These are phyloP conservation scores for Ariolimax columbianus DNA, from an alignment of 2,888 invertebrate species.

Conservation along the genomic window DNA sequence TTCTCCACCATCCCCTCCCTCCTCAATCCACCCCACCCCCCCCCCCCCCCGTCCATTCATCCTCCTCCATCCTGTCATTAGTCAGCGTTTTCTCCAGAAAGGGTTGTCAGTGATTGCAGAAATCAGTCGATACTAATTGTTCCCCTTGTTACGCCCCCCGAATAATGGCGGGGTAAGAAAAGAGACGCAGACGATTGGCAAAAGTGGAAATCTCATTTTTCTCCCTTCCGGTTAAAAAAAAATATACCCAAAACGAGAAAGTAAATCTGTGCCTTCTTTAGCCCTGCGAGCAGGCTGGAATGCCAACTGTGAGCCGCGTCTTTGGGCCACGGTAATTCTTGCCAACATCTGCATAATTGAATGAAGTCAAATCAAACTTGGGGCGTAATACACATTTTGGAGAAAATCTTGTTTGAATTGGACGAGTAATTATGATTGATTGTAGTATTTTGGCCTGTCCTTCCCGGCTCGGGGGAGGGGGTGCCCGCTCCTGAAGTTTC, in stretches of 20 bases:
- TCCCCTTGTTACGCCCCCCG: not conserved
- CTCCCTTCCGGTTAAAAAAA: not conserved
- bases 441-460: conserved; percentile 56
- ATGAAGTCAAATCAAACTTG: conserved; percentile 56
- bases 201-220: conserved; percentile 13
- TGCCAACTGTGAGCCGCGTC: conserved; percentile 47
- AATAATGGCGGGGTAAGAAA: conserved; percentile 12
- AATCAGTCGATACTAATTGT: conserved; percentile 37
- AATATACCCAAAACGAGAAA: conserved; percentile 1
- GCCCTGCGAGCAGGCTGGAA: conserved; percentile 28
- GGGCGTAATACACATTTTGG: conserved; percentile 56
- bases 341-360: conserved; percentile 58
- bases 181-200: not conserved
- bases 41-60: not conserved
- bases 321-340: conserved; percentile 52
- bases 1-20: not conserved
- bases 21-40: not conserved
- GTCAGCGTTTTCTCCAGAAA: not conserved
- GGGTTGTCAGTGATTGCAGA: conserved; percentile 3
- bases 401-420: conserved; percentile 56
- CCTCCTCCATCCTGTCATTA: too few relatives aligned
- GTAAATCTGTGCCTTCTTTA: conserved; percentile 42
- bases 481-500: conserved; percentile 52
- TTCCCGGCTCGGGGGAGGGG: conserved; percentile 19
- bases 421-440: conserved; percentile 58